Evolutionary conservation across 1,140 invertebrate species (phyloP), one percentile per base, ranked within the genome.

Genomic region (Hestina assimilis): DNA sequence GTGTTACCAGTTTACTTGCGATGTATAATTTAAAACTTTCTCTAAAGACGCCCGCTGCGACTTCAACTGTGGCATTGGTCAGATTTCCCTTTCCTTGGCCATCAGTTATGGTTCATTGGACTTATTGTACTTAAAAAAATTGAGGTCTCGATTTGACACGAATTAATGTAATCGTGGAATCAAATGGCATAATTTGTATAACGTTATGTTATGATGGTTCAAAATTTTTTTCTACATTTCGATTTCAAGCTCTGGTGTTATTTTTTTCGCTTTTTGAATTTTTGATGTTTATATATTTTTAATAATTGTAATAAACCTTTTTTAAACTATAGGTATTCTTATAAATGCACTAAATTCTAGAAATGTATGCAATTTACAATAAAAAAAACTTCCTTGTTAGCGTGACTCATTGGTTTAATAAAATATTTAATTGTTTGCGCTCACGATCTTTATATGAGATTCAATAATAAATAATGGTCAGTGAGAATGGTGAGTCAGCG

Each of bases 21-120:
- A 75, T 68, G 74, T 79, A 79, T 80, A 85, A 83, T 85, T 82
- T 83, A 73, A 77, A 82, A 85, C 82, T 85, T 85, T 85, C 79
- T 78, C 82, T 75, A 71, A 71, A 72, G 65, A 71, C 62, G 61
- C 60, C 64, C 45, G 55, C 56, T 60, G 19, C 31, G 42, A 31
- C 43, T 47, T 11, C 29, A 14, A 29, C 55, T 54, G 50, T 67
- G 66, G 53, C 43, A 69, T 67, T 58, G 68, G 57, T 57, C 51
- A 70, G 70, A 75, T 80, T 80, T 83, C 79, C 72, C 74, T 75
- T 81, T 71, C 67, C 59, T 53, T 54, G 59, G 53, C 40, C 59
- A 56, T 47, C 54, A 51, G 66, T 65, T 42, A 68, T 46, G 68
- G 67, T 69, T 76, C 72, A 75, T 66, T 64, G 43, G 59, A 38